phyloP scores from a whole-genome alignment of 2,888 invertebrate species.

The Eupithecia subumbrata region DNA sequence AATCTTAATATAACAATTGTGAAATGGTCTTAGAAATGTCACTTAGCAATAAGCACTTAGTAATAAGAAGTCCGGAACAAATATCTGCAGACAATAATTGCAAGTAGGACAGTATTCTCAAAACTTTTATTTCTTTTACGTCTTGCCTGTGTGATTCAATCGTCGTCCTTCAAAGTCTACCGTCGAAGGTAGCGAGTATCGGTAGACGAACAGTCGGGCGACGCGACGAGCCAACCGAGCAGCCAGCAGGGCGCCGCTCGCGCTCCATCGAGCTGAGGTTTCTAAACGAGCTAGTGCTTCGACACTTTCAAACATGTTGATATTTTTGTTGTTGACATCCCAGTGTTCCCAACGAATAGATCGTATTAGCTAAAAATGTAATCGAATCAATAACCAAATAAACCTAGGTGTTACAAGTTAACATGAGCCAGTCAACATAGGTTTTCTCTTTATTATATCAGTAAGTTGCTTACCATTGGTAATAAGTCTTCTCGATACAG shows the following conservation, averaged over 20 bases:
- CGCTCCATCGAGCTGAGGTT: constrained; percentile 83
- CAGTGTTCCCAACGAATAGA: constrained; percentile 85
- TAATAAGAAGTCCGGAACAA: no score
- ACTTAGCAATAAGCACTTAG: no score
- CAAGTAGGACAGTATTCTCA: not conserved
- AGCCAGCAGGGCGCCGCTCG: constrained; percentile 82
- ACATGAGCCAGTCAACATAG: not conserved
- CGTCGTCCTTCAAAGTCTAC: constrained; percentile 72
- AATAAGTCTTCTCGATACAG: constrained; percentile 57
- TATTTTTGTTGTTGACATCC: constrained; percentile 58
- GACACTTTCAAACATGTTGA: constrained; percentile 66
- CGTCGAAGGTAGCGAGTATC: constrained; percentile 78
- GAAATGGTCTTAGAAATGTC: no score
- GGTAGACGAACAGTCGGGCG: constrained; percentile 83
- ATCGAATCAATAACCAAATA: not conserved
- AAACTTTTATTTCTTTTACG: no score
- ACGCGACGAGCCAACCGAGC: constrained; percentile 78
- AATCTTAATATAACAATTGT: no score
- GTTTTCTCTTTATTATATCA: not conserved
- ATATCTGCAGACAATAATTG: no score
- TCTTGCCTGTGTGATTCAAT: constrained; percentile 80
- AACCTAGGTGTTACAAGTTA: not conserved
- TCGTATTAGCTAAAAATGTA: constrained; percentile 62
- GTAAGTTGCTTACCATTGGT: constrained; percentile 52
- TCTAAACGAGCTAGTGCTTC: constrained; percentile 82